These are phyloP conservation scores for Drosophila stalkeri DNA, from an alignment of 2,888 invertebrate species.

Conservation along the genomic window DNA sequence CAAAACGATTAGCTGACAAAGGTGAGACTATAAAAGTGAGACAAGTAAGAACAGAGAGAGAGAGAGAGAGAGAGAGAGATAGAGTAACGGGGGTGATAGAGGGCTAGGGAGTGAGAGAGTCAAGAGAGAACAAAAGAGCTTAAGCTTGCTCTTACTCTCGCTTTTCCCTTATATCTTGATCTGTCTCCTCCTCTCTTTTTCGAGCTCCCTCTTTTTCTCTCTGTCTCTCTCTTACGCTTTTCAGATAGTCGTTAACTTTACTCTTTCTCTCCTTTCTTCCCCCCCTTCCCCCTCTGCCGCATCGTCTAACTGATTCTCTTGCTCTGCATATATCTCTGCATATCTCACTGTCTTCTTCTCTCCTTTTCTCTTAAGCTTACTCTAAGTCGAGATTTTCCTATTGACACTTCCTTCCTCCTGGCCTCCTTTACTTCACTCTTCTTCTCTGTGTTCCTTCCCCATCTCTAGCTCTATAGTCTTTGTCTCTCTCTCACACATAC, in stretches of 20 bases:
- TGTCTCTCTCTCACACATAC: too few relatives aligned
- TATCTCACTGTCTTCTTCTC: background rate
- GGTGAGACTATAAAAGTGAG: constrained; percentile 28
- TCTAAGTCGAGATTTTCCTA: background rate
- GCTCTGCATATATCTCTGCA: too few relatives aligned
- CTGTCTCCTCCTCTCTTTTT: background rate
- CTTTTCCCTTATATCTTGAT: background rate
- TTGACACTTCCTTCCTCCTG: background rate
- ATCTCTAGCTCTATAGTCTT: background rate
- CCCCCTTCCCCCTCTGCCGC: too few relatives aligned
- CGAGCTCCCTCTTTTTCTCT: too few relatives aligned
- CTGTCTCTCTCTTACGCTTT: too few relatives aligned
- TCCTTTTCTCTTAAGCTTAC: background rate
- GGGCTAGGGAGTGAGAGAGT: background rate
- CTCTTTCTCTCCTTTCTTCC: too few relatives aligned
- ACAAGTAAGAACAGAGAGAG: background rate
- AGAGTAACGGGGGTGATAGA: background rate
- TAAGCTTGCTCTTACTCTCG: background rate
- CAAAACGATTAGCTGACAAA: constrained; percentile 44
- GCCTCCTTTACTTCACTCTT: background rate
- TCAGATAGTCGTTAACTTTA: too few relatives aligned
- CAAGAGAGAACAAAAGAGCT: background rate
- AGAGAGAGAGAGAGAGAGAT: too few relatives aligned
- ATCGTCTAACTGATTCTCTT: too few relatives aligned
- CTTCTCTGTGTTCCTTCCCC: background rate